A percentile compares a stretch with the other conserved stretches of the same genome.
phyloP scores from a whole-genome alignment of 2,888 invertebrate genomes.

The Drymonia ruficornis region DNA sequence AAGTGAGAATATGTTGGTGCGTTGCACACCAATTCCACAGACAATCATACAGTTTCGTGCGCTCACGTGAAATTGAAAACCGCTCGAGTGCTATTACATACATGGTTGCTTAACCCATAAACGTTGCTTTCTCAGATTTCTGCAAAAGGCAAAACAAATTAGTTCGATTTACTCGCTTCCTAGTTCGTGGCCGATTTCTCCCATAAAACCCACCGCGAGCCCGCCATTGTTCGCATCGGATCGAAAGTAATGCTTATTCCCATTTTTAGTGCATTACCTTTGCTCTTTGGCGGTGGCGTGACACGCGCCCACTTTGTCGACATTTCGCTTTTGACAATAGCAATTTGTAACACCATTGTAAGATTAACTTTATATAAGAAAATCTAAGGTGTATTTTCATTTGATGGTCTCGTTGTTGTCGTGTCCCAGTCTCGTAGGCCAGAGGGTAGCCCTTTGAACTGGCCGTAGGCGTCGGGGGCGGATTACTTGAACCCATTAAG shows the following conservation, averaged over 20 bases:
- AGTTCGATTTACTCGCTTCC: constrained; percentile 67
- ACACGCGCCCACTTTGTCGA: constrained; percentile 55
- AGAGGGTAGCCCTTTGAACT: constrained; percentile 71
- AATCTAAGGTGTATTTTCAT: constrained; percentile 29
- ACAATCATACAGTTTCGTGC: constrained; percentile 31
- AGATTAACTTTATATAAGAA: constrained; percentile 15
- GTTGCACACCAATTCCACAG: too few species aligned
- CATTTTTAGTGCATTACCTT: constrained; percentile 70
- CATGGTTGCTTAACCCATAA: constrained; percentile 56
- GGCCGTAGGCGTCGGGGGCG: constrained; percentile 64
- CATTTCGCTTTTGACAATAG: constrained; percentile 48
- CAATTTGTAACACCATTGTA: constrained; percentile 16
- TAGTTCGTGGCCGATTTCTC: constrained; percentile 63
- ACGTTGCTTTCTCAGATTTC: constrained; percentile 60
- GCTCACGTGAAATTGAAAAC: constrained; percentile 49
- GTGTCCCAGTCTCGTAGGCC: constrained; percentile 46
- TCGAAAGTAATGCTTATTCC: constrained; percentile 68
- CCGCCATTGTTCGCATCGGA: constrained; percentile 53
- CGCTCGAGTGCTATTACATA: constrained; percentile 46
- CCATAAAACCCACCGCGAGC: constrained; percentile 53
- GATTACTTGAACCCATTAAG: constrained; percentile 56
- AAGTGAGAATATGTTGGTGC: too few species aligned
- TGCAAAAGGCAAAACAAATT: constrained; percentile 77
- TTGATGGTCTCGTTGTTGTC: constrained; percentile 33
- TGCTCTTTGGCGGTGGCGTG: constrained; percentile 65